These are phyloP conservation scores for Archegozetes longisetosus DNA, from an alignment of 1,140 invertebrate species.

Conservation along the genomic window DNA sequence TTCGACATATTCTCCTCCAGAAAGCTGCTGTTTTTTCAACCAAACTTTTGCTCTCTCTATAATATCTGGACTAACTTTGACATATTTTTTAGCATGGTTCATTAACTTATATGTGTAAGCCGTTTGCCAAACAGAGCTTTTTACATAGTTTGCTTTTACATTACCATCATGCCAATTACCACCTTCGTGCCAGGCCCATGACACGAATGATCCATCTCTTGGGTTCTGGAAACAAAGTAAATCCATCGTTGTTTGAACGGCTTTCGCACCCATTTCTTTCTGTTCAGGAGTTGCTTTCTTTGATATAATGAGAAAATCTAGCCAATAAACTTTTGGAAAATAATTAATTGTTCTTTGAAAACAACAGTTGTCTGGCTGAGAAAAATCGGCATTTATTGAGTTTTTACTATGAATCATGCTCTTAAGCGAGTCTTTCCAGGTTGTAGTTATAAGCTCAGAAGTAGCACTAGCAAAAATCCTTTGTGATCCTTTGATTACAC, in stretches of 20 bases:
- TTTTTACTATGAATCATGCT: no score
- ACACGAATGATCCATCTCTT: background rate
- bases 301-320: background rate
- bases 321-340: background rate
- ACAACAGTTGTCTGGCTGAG: background rate
- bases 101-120: background rate
- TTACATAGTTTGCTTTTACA: background rate
- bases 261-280: background rate
- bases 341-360: background rate
- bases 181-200: background rate
- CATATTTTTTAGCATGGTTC: background rate
- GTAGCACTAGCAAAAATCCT: background rate
- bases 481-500: background rate
- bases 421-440: background rate
- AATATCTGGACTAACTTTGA: background rate
- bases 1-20: background rate
- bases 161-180: no score
- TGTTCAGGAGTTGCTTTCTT: background rate
- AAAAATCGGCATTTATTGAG: background rate
- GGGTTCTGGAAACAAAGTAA: background rate
- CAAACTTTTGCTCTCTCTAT: background rate
- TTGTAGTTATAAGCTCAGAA: background rate
- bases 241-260: background rate
- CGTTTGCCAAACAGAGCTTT: background rate
- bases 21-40: background rate